Evolutionary conservation across 2,797 vertebrate species (phyloP).

Genomic region (Rhynchotus rufescens): DNA sequence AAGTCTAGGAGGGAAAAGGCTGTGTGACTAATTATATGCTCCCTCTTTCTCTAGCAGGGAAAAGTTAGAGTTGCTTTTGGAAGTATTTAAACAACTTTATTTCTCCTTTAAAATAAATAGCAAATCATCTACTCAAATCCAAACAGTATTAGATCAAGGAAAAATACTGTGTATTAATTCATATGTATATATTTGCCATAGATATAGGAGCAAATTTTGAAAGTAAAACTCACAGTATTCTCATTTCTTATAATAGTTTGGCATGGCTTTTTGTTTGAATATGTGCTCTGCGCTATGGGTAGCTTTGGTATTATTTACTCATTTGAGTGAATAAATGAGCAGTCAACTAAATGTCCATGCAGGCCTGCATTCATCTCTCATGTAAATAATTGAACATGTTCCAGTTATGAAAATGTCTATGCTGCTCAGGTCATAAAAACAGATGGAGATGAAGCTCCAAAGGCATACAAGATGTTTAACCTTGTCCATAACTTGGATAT

Average conservation of each 20-base stretch:
- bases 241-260: background rate
- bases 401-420: constrained; percentile 15
- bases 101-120: background rate
- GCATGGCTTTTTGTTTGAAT: background rate
- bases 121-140: background rate
- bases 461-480: background rate
- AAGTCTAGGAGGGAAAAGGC: background rate
- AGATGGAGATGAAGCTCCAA: constrained; percentile 32
- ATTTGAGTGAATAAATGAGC: background rate
- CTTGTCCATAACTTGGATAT: background rate
- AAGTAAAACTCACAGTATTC: background rate
- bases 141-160: background rate
- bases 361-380: background rate
- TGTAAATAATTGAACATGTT: background rate
- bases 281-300: background rate
- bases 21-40: background rate
- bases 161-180: background rate
- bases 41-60: background rate
- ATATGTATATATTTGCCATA: background rate
- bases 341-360: background rate
- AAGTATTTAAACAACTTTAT: background rate
- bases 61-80: background rate
- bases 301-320: background rate
- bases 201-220: background rate
- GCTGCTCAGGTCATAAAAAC: constrained; percentile 10